A percentile compares a stretch with the other conserved stretches of the same genome.
phyloP scores from a whole-genome alignment of 2,888 invertebrate species.

The Gerris lacustris region DNA sequence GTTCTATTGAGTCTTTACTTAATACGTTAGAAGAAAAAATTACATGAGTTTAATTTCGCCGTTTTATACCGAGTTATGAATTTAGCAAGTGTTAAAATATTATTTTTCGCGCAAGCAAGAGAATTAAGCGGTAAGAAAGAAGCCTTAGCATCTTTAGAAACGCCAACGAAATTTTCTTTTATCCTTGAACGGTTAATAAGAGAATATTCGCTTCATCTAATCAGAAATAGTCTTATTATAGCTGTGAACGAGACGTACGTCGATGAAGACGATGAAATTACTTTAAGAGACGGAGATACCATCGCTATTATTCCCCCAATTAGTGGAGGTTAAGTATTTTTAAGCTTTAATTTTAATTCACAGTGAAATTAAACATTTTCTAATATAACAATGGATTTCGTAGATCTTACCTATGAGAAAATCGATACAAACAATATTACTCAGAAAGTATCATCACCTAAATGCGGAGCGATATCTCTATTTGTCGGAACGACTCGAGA shows the following conservation, averaged over 20 bases:
- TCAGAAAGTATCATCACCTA: constrained; percentile 51
- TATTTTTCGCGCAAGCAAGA: constrained; percentile 84
- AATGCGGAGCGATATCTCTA: constrained; percentile 76
- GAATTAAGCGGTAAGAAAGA: constrained; percentile 60
- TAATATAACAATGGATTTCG: constrained; percentile 47
- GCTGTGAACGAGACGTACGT: constrained; percentile 76
- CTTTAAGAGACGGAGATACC: constrained; percentile 57
- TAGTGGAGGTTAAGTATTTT: constrained; percentile 56
- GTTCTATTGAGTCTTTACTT: too few species aligned
- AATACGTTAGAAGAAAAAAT: too few species aligned
- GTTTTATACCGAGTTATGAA: not conserved
- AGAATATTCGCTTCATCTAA: constrained; percentile 46
- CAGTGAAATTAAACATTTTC: constrained; percentile 14
- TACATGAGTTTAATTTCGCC: too few species aligned
- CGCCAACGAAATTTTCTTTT: constrained; percentile 42
- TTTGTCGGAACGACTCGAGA: constrained; percentile 84
- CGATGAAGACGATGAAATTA: constrained; percentile 42
- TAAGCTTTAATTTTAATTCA: not conserved
- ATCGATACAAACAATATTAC: constrained; percentile 56
- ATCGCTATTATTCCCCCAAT: constrained; percentile 88
- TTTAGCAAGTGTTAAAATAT: constrained; percentile 43
- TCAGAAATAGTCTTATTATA: constrained; percentile 46
- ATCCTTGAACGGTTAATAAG: constrained; percentile 50
- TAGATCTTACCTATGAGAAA: constrained; percentile 53
- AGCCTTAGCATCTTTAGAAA: constrained; percentile 42